These are phyloP conservation scores for Umimayanthus chanpuru DNA, from an alignment of 92 coral and sea anemone genomes.

Conservation along the genomic window DNA sequence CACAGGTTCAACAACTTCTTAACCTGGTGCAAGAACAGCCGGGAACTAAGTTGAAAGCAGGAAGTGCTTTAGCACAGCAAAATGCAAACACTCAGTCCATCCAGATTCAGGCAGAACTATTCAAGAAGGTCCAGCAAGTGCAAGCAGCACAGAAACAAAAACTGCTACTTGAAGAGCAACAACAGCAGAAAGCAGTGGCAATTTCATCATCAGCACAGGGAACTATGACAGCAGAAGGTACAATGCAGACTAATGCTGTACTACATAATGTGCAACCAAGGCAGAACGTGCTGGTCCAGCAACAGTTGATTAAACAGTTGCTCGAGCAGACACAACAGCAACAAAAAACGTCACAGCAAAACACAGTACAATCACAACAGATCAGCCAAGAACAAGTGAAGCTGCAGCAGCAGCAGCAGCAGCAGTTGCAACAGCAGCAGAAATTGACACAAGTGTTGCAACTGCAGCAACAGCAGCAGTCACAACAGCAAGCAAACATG, in stretches of 20 bases:
- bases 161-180: conserved; percentile 61
- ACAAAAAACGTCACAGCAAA: conserved; percentile 55
- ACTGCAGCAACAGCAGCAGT: conserved; percentile 56
- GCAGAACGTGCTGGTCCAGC: conserved; percentile 71
- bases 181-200: conserved; percentile 63
- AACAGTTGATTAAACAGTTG: conserved; percentile 77
- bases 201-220: conserved; percentile 63
- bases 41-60: conserved; percentile 15
- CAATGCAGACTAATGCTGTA: conserved; percentile 49
- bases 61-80: conserved; percentile 30
- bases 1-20: conserved; percentile 59
- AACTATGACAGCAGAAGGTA: conserved; percentile 61
- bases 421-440: conserved; percentile 27
- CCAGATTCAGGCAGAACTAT: conserved; percentile 48
- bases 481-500: conserved; percentile 26
- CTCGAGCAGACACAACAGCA: conserved; percentile 70
- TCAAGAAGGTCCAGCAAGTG: conserved; percentile 62
- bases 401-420: conserved; percentile 26
- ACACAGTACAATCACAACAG: conserved; percentile 52
- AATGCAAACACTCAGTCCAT: conserved; percentile 48
- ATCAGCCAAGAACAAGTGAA: conserved; percentile 7
- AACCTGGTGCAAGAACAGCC: conserved; percentile 53
- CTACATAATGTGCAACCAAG: conserved; percentile 56
- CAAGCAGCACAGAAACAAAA: conserved; percentile 77
- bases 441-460: conserved; percentile 42